Base-by-base conservation (phyloP, 2,797 vertebrate genomes). In the Corythornis leucogaster region DNA sequence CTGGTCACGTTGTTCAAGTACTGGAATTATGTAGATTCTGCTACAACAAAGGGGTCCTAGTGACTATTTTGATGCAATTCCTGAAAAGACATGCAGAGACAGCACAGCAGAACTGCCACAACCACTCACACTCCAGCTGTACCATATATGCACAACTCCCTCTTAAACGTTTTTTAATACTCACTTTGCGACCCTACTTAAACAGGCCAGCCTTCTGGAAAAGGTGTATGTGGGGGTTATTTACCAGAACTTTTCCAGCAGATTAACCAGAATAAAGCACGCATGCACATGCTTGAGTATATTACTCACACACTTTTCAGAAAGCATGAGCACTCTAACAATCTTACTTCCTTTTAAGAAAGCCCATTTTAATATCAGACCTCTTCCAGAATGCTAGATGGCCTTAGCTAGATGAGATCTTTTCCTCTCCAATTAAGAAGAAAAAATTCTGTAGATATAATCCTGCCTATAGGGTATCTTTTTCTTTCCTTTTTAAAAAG, bases 81-180 rank as follows among this genome's bases (percentile, higher is more conserved):
- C 66, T 63, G 77, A 91, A 76, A 57, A 93, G 78, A 76, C 38
- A 67, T 0, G 5, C 43, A 54, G 50, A 13, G 46, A 94, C 66
- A 93, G 86, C 69, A 58, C 62, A 94, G 75, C 81, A 95, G 76
- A 90, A 68, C 80, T 85, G 90, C 85, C 91, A 91, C 74, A 93
- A 78, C 35, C n/a, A 38, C 57, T 89, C 81, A 83, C 63, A 13
- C 42, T 81, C 50, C 61, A 68, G 57, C 42, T 62, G 80, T 26
- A 35, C 63, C 50, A 66, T 69, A 62, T 62, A 69, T 11, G 24
- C 38, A 30, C 38, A 68, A 22, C 6, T 33, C 21, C 26, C 17
- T 57, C n/a, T 46, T 64, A 51, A 85, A 21, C 55, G 35, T 13
- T 30, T 76, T 78, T 26, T 35, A 82, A 66, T 46, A 38, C 14